Conservation (phyloP, 2,888 invertebrate genomes). For the Caenorhabditis sinica region DNA sequence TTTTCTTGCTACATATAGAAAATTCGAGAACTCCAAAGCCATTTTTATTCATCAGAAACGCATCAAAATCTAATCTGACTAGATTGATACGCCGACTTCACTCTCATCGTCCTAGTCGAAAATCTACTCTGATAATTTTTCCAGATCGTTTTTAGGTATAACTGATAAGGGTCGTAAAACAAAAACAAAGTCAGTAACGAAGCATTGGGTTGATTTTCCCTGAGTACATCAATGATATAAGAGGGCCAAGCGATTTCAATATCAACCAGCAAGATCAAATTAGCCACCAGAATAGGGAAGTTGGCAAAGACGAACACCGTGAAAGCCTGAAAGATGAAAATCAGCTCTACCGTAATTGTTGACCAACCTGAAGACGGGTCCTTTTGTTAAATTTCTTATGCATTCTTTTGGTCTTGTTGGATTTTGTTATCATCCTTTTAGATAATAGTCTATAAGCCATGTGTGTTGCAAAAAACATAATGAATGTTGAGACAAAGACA, state of each 20-base stretch:
- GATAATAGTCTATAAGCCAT: slow-evolving; percentile 17
- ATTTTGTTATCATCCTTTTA: slow-evolving; percentile 24
- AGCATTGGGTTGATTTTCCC: slow-evolving; percentile 41
- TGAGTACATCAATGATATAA: slow-evolving; percentile 18
- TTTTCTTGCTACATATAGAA: too few species aligned
- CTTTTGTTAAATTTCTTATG: slow-evolving; percentile 36
- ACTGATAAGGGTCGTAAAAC: slow-evolving; percentile 43
- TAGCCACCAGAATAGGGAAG: slow-evolving; percentile 20
- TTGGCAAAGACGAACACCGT: slow-evolving; percentile 22
- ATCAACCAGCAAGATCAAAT: slow-evolving; percentile 20
- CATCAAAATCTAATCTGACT: not conserved
- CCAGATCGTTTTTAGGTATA: slow-evolving; percentile 15
- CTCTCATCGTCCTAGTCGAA: not conserved
- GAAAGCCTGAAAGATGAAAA: not conserved
- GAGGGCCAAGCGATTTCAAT: slow-evolving; percentile 22
- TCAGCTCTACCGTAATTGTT: not conserved
- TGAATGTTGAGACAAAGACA: slow-evolving; percentile 3
- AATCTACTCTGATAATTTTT: not conserved
- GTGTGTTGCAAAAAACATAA: slow-evolving; percentile 21
- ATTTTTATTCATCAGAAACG: not conserved
- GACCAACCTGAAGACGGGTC: slow-evolving; percentile 20
- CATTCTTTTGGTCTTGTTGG: slow-evolving; percentile 24
- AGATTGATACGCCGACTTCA: slow-evolving; percentile 10
- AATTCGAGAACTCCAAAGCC: too few species aligned
- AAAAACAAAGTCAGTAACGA: slow-evolving; percentile 22